Percentiles rank a stretch among this genome's conserved stretches.
Evolutionary conservation across 2,113 vertebrate species (phyloP).

Genomic region (Bubo scandiacus): DNA sequence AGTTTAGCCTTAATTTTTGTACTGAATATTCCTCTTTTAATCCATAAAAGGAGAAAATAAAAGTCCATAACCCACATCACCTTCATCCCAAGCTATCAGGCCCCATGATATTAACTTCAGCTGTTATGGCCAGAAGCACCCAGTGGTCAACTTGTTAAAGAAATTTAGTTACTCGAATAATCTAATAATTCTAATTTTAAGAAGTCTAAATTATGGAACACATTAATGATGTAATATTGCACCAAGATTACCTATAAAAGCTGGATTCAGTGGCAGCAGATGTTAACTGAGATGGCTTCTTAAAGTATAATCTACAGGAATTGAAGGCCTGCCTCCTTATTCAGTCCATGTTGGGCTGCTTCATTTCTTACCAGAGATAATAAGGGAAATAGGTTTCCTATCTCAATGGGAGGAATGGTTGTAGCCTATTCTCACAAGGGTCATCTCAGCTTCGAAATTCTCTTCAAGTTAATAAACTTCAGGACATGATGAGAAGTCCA

Average conservation of each 20-base stretch:
- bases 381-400: neutral
- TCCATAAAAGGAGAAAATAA: neutral
- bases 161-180: neutral
- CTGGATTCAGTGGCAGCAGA: neutral
- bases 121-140: neutral
- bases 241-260: neutral
- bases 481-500: neutral
- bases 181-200: neutral
- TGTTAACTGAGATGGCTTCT: neutral
- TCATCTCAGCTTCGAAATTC: neutral
- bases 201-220: neutral
- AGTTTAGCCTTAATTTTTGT: neutral
- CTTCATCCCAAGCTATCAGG: neutral
- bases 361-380: neutral
- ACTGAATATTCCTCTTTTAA: neutral
- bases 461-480: neutral
- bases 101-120: neutral
- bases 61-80: neutral
- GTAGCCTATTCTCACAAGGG: neutral
- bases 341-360: neutral
- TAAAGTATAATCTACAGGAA: neutral
- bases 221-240: neutral
- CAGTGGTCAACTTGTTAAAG: neutral
- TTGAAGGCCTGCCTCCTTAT: neutral
- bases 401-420: neutral